A percentile compares a stretch with the other conserved stretches of the same genome.
These are phyloP conservation scores for Muscicapa comitata DNA, from an alignment of 2,797 vertebrate species.

Conservation along the genomic window DNA sequence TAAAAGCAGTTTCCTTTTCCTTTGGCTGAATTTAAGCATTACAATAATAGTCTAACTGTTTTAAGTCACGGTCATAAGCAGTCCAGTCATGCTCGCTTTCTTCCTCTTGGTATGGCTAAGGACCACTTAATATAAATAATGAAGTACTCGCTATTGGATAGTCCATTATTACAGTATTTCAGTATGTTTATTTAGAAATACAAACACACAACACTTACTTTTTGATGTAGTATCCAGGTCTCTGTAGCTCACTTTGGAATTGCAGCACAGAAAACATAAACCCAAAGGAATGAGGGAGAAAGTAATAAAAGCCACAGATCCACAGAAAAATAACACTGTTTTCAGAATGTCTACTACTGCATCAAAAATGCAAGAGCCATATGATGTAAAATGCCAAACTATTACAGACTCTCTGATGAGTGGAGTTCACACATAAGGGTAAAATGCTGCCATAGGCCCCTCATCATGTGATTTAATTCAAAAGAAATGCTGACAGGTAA, in stretches of 20 bases:
- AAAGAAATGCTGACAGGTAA: background rate
- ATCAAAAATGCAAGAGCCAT: background rate
- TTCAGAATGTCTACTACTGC: background rate
- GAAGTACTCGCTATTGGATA: background rate
- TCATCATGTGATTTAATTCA: background rate
- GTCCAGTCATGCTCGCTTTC: background rate
- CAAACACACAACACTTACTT: constrained; percentile 51
- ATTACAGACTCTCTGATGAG: background rate
- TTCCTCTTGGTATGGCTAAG: background rate
- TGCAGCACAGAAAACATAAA: constrained; percentile 17
- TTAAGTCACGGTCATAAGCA: background rate
- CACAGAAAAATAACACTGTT: background rate
- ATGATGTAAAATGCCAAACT: background rate
- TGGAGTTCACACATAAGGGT: background rate
- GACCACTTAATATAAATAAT: background rate
- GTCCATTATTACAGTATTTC: background rate
- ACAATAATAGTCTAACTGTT: background rate
- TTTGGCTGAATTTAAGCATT: constrained; percentile 2
- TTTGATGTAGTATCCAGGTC: background rate
- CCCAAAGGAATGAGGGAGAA: background rate
- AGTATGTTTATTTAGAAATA: background rate
- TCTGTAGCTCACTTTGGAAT: constrained; percentile 29
- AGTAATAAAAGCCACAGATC: background rate
- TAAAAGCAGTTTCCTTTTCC: background rate
- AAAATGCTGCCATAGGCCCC: background rate